These are phyloP conservation scores for Leptobrachium ailaonicum DNA, from an alignment of 2,113 vertebrate species.

Conservation along the genomic window DNA sequence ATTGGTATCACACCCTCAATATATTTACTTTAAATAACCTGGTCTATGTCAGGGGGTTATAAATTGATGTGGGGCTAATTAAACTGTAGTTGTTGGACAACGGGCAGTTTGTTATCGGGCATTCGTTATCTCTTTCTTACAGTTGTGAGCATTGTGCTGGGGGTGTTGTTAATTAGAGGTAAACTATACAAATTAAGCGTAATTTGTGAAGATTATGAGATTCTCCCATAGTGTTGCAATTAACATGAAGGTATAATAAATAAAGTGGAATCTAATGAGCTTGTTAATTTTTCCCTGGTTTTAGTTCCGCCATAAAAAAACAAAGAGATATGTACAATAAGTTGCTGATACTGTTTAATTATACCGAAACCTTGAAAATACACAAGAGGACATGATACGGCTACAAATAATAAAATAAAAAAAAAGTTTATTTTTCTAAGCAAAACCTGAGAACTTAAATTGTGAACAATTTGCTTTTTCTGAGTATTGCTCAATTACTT, in stretches of 20 bases:
- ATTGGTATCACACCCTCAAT: too few species aligned
- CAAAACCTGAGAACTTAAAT: background rate
- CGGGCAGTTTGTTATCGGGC: too few species aligned
- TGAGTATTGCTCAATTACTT: background rate
- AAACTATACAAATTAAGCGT: constrained; percentile 12
- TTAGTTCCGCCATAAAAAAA: background rate
- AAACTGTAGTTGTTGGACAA: too few species aligned
- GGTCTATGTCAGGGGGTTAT: too few species aligned
- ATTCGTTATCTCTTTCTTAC: background rate
- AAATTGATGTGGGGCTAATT: too few species aligned
- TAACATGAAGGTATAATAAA: constrained; percentile 24
- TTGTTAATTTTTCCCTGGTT: background rate
- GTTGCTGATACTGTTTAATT: background rate
- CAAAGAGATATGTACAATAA: background rate
- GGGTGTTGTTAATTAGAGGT: background rate
- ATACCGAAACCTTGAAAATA: background rate
- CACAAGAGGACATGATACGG: background rate
- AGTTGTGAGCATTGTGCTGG: background rate
- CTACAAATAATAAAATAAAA: background rate
- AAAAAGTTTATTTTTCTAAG: background rate
- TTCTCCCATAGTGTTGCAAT: background rate
- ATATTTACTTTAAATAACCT: too few species aligned
- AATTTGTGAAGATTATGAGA: constrained; percentile 22
- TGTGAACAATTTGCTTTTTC: background rate
- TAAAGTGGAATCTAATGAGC: constrained; percentile 9